Evolutionary conservation across 2,113 vertebrate species (phyloP).

Genomic region (Salvelinus namaycush): DNA sequence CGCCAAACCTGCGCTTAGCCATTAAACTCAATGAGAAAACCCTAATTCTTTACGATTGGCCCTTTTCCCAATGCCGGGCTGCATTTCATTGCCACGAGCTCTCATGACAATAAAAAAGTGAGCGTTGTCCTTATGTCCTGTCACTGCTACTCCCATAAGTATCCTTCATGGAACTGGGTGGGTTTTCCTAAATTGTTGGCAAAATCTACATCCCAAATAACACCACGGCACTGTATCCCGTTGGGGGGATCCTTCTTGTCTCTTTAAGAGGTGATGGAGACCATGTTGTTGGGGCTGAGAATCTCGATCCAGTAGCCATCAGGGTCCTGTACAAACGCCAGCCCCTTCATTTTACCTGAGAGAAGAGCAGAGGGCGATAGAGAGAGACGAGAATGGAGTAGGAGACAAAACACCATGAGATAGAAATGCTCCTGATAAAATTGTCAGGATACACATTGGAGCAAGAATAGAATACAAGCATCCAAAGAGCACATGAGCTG

Average conservation of each 20-base stretch:
- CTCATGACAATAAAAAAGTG: neutral
- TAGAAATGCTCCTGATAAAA: too few relatives aligned
- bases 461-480: too few relatives aligned
- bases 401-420: too few relatives aligned
- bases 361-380: neutral
- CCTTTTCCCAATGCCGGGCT: neutral
- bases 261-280: slow-evolving; percentile 77
- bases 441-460: too few relatives aligned
- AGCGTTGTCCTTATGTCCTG: neutral
- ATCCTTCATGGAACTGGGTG: neutral
- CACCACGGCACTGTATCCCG: neutral
- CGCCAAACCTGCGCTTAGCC: neutral
- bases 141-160: neutral
- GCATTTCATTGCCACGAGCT: neutral
- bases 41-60: neutral
- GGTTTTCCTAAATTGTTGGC: neutral
- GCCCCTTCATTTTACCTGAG: slow-evolving; percentile 95
- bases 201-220: neutral
- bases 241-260: neutral
- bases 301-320: slow-evolving; percentile 99
- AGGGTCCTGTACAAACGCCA: slow-evolving; percentile 98
- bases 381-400: neutral
- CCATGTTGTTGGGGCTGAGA: slow-evolving; percentile 90
- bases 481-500: too few relatives aligned
- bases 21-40: neutral